phyloP scores from a whole-genome alignment of 2,888 invertebrate genomes.

The Ctena decussata region DNA sequence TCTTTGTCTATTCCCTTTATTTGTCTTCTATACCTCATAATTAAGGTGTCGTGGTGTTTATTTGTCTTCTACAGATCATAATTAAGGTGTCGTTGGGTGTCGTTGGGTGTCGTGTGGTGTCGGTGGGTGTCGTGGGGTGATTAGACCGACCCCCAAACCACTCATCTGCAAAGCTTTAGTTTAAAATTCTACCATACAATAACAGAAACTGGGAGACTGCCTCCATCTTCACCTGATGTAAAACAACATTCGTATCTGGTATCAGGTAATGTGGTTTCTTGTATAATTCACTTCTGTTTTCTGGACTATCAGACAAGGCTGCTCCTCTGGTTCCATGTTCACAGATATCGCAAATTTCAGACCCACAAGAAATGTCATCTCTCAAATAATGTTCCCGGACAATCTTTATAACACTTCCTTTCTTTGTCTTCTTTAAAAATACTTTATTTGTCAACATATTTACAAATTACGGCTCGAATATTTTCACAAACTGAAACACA shows the following conservation, averaged over 20 bases:
- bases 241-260: conserved; percentile 96
- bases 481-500: not conserved
- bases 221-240: conserved; percentile 93
- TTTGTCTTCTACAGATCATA: too few species aligned
- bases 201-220: too few species aligned
- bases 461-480: not conserved
- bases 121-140: too few species aligned
- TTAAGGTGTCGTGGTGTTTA: too few species aligned
- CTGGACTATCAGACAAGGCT: conserved; percentile 72
- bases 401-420: conserved; percentile 96
- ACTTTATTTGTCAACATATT: conserved; percentile 89
- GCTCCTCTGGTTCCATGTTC: conserved; percentile 87
- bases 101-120: too few species aligned
- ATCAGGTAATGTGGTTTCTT: conserved; percentile 92
- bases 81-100: too few species aligned
- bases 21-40: too few species aligned
- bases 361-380: conserved; percentile 97
- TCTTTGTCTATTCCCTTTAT: too few species aligned
- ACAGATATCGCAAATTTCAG: conserved; percentile 92
- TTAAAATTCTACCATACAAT: too few species aligned
- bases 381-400: conserved; percentile 98
- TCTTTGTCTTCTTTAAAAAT: conserved; percentile 95
- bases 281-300: conserved; percentile 84
- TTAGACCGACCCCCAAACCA: too few species aligned
- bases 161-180: too few species aligned